Conservation (phyloP, 2,888 invertebrate genomes). For the Rosalia funebris region DNA sequence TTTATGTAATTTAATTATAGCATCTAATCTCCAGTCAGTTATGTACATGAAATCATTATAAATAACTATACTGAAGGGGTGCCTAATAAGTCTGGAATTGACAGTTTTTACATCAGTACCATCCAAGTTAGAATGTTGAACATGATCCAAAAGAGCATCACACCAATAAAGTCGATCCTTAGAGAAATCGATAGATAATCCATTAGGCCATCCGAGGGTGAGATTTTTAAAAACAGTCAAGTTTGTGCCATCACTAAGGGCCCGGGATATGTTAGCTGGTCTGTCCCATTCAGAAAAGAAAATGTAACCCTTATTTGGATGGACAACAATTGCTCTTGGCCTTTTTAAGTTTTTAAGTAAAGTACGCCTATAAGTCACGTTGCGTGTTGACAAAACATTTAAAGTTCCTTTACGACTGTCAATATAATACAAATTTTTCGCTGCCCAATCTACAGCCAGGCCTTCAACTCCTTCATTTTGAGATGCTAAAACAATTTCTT, state of each 20-base stretch:
- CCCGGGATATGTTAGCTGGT: constrained; percentile 95
- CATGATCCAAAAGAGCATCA: constrained; percentile 94
- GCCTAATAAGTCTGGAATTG: constrained; percentile 84
- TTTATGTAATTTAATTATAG: constrained; percentile 91
- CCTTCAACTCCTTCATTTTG: constrained; percentile 98
- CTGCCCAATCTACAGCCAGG: constrained; percentile 94
- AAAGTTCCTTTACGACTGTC: constrained; percentile 94
- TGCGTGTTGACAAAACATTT: constrained; percentile 89
- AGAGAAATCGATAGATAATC: constrained; percentile 90
- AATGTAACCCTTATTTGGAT: constrained; percentile 93
- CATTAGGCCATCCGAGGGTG: constrained; percentile 97
- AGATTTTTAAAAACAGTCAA: constrained; percentile 89
- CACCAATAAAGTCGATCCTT: constrained; percentile 95
- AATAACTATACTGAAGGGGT: constrained; percentile 93
- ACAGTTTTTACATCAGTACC: constrained; percentile 92
- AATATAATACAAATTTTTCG: constrained; percentile 94
- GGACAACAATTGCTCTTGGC: constrained; percentile 95
- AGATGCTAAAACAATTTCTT: constrained; percentile 91
- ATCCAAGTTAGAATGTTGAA: constrained; percentile 91
- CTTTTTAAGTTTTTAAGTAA: constrained; percentile 85
- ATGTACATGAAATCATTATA: constrained; percentile 93
- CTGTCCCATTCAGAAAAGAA: constrained; percentile 98
- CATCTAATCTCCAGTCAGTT: constrained; percentile 96
- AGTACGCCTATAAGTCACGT: constrained; percentile 85
- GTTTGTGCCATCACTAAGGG: constrained; percentile 89